Evolutionary conservation across 2,113 vertebrate species (phyloP).

Genomic region (Paramisgurnus dabryanus): DNA sequence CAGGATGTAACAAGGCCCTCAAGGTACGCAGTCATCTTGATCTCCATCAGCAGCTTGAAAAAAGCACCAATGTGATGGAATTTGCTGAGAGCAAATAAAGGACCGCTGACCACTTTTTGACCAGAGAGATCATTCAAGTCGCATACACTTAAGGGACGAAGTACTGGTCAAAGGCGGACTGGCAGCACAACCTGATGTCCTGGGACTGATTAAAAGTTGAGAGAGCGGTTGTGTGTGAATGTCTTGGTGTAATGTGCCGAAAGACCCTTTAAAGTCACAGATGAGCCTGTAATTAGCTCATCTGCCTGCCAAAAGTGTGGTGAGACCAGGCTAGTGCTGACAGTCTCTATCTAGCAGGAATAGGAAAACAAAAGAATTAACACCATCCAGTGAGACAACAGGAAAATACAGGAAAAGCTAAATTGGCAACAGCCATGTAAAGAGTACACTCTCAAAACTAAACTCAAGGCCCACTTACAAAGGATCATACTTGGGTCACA

Average conservation of each 20-base stretch:
- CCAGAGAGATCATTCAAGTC: slow-evolving; percentile 20
- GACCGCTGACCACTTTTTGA: neutral
- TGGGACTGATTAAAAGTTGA: slow-evolving; percentile 38
- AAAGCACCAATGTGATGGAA: neutral
- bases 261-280: slow-evolving; percentile 10
- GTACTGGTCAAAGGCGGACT: slow-evolving; percentile 11
- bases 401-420: neutral
- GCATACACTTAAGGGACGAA: neutral
- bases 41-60: neutral
- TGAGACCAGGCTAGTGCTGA: slow-evolving; percentile 30
- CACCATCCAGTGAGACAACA: neutral
- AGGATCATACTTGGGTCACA: too few relatives aligned
- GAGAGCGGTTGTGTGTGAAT: neutral
- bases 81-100: slow-evolving; percentile 14
- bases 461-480: too few relatives aligned
- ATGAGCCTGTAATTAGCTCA: slow-evolving; percentile 28
- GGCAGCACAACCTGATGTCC: slow-evolving; percentile 21
- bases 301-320: slow-evolving; percentile 31
- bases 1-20: neutral
- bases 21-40: neutral
- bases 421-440: neutral
- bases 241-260: slow-evolving; percentile 4
- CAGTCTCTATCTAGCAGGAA: slow-evolving; percentile 29
- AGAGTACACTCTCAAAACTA: neutral
- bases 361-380: slow-evolving; percentile 5